These are phyloP conservation scores for Scrobipalpa atriplicella DNA, from an alignment of 2,888 invertebrate genomes.

Conservation along the genomic window DNA sequence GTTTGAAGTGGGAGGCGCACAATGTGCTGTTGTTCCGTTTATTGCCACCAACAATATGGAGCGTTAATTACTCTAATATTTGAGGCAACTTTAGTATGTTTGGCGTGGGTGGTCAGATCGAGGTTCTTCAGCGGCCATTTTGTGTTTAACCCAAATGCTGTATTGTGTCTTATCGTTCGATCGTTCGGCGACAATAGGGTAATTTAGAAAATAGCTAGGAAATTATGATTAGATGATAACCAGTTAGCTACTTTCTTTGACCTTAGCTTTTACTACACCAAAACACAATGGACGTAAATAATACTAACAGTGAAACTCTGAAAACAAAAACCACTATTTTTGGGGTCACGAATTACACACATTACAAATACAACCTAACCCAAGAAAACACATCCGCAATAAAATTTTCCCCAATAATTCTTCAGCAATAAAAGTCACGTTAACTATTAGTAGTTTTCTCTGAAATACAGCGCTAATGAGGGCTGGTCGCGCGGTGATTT, in stretches of 20 bases:
- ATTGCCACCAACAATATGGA: conserved; percentile 49
- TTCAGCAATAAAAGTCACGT: conserved; percentile 36
- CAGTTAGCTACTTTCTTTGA: conserved; percentile 11
- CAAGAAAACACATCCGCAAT: conserved; percentile 1
- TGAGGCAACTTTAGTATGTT: conserved; percentile 30
- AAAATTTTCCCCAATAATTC: conserved; percentile 26
- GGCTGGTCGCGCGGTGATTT: conserved; percentile 64
- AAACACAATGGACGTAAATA: background rate
- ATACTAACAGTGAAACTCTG: background rate
- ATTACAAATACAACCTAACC: conserved; percentile 12
- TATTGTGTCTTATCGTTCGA: conserved; percentile 10
- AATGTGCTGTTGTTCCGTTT: conserved; percentile 57
- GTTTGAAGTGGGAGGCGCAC: conserved; percentile 66
- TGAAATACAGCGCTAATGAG: conserved; percentile 70
- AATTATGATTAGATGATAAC: conserved; percentile 14
- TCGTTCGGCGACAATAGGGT: conserved; percentile 6
- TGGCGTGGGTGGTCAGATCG: conserved; percentile 26
- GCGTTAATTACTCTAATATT: conserved; percentile 45
- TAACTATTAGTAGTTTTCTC: conserved; percentile 45
- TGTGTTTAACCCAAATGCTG: conserved; percentile 4
- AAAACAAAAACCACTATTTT: background rate
- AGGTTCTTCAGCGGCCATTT: conserved; percentile 18
- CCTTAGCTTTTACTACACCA: background rate
- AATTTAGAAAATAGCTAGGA: conserved; percentile 17
- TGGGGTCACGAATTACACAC: background rate